Percentiles rank a stretch among this genome's conserved stretches.
These are phyloP conservation scores for Trypoxylon attenuatum DNA, from an alignment of 2,888 invertebrate species.

Conservation along the genomic window DNA sequence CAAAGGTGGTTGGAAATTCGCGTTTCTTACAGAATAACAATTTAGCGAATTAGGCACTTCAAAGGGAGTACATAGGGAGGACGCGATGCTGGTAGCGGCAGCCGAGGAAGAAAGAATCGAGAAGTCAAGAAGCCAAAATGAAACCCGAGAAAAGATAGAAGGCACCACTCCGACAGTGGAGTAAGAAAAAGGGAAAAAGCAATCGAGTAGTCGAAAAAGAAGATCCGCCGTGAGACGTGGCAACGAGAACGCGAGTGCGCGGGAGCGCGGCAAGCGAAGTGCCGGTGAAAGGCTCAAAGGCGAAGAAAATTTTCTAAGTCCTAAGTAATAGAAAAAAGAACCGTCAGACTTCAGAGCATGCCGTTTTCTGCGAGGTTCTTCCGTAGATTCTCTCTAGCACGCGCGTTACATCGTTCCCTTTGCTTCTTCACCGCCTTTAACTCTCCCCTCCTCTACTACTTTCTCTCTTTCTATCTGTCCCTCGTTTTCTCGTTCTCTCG, in stretches of 20 bases:
- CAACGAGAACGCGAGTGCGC: neutral
- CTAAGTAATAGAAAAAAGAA: constrained; percentile 57
- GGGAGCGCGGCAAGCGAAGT: neutral
- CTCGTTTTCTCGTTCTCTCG: constrained; percentile 16
- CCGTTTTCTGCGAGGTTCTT: constrained; percentile 25
- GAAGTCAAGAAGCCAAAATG: neutral
- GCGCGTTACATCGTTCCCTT: neutral
- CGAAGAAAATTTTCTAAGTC: constrained; percentile 50
- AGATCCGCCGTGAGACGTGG: neutral
- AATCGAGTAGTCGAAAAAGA: constrained; percentile 9
- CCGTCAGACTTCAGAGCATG: constrained; percentile 27
- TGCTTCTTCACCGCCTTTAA: too few relatives aligned
- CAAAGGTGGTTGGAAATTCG: constrained; percentile 34
- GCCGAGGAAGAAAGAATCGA: neutral
- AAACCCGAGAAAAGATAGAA: neutral
- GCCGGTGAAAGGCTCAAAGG: constrained; percentile 44
- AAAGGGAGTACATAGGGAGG: constrained; percentile 50
- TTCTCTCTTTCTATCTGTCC: constrained; percentile 8
- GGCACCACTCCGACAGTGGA: neutral
- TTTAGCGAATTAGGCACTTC: constrained; percentile 68
- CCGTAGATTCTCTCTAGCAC: neutral
- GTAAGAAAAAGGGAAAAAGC: neutral
- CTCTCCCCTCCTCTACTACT: neutral
- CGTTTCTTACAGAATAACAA: constrained; percentile 66
- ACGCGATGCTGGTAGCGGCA: constrained; percentile 38